Percentiles rank a stretch among this genome's conserved stretches.
Conservation (phyloP, 2,113 vertebrate species). For the Daboia siamensis region DNA sequence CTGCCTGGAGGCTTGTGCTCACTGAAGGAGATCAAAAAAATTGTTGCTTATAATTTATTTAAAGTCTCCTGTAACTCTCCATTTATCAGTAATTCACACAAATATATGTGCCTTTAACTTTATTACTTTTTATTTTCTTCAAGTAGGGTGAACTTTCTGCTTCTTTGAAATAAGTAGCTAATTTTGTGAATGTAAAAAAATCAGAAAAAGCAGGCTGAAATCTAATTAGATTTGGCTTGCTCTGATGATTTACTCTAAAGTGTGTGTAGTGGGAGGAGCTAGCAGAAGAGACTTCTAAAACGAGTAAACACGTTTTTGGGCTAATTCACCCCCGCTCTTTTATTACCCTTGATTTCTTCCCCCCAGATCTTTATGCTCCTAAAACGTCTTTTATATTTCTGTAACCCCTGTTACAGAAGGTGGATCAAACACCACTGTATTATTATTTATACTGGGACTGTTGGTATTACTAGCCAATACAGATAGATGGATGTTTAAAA, state of each 20-base stretch:
- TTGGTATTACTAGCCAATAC: not conserved
- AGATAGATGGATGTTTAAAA: not conserved
- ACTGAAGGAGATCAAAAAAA: not conserved
- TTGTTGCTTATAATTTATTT: not conserved
- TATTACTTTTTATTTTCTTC: not conserved
- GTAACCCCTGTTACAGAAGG: not conserved
- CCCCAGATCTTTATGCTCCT: not conserved
- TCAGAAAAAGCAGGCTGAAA: not conserved
- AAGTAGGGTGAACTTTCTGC: not conserved
- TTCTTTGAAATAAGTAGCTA: not conserved
- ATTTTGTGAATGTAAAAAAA: not conserved
- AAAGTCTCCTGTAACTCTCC: not conserved
- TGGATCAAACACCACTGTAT: not conserved
- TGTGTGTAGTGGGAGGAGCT: no score
- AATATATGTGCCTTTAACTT: not conserved
- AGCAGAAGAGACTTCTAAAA: not conserved
- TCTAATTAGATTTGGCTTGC: not conserved
- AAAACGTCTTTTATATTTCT: not conserved
- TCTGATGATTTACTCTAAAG: not conserved
- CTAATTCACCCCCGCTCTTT: not conserved
- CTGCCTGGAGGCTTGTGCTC: not conserved
- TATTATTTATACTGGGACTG: no score
- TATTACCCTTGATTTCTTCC: not conserved
- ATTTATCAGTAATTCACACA: not conserved
- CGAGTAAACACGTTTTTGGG: not conserved